These are phyloP conservation scores for Eustalomyia histrio DNA, from an alignment of 2,888 invertebrate genomes.

Conservation along the genomic window DNA sequence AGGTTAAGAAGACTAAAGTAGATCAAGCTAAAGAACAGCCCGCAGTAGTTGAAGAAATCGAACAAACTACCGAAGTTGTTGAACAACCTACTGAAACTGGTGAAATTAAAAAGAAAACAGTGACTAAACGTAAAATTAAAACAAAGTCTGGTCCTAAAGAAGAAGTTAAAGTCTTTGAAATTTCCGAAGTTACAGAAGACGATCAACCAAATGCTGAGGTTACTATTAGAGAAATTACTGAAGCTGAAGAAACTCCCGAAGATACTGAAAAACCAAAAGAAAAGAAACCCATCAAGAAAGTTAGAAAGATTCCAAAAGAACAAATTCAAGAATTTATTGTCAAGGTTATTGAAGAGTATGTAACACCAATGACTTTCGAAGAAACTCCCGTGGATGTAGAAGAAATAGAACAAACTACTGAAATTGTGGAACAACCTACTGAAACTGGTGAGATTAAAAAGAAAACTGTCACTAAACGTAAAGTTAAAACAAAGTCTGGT, in stretches of 20 bases:
- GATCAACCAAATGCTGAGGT: conserved; percentile 80
- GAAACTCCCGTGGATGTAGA: conserved; percentile 60
- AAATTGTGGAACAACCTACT: conserved; percentile 65
- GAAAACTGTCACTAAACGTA: conserved; percentile 71
- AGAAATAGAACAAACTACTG: conserved; percentile 65
- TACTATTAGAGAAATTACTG: conserved; percentile 71
- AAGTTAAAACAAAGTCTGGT: conserved; percentile 73
- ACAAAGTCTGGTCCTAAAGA: conserved; percentile 79
- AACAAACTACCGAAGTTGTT: conserved; percentile 64
- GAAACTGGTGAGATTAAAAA: conserved; percentile 67
- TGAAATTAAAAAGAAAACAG: conserved; percentile 73
- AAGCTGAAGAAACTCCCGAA: conserved; percentile 61
- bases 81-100: conserved; percentile 66
- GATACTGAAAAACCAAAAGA: conserved; percentile 67
- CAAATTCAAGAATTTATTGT: conserved; percentile 77
- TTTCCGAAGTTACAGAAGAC: conserved; percentile 77
- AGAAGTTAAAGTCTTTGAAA: conserved; percentile 78
- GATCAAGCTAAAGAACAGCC: conserved; percentile 65
- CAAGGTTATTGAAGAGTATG: conserved; percentile 73
- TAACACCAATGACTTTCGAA: conserved; percentile 31
- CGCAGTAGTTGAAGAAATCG: conserved; percentile 65
- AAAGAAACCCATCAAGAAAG: conserved; percentile 73
- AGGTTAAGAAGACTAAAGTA: conserved; percentile 64
- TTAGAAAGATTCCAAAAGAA: conserved; percentile 76
- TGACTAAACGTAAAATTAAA: conserved; percentile 76